These are phyloP conservation scores for Pelobates cultripes DNA, from an alignment of 2,797 vertebrate genomes.

Conservation along the genomic window DNA sequence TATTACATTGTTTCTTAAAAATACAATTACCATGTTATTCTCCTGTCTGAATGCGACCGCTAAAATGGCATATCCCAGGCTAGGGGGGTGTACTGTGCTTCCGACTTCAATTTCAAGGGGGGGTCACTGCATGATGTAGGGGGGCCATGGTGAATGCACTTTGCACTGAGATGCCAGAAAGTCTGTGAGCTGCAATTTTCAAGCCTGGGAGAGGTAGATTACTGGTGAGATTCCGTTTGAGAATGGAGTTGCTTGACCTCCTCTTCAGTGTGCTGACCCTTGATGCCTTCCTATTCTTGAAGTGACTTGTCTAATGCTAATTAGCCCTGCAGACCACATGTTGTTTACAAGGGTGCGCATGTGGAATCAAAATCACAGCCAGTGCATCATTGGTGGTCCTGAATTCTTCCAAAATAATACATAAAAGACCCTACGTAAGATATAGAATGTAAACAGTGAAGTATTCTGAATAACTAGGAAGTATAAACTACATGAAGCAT, in stretches of 20 bases:
- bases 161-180: not conserved
- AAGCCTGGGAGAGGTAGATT: not conserved
- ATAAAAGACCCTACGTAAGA: not conserved
- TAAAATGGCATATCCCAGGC: too few species aligned
- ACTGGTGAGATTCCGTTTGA: constrained; percentile 6
- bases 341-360: constrained; percentile 67
- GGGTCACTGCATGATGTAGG: too few species aligned
- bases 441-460: not conserved
- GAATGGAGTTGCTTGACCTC: constrained; percentile 66
- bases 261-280: constrained; percentile 70
- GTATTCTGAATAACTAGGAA: not conserved
- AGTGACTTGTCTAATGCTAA: constrained; percentile 78
- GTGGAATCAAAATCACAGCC: constrained; percentile 63
- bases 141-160: too few species aligned
- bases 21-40: too few species aligned
- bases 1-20: too few species aligned
- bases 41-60: too few species aligned
- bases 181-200: not conserved
- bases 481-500: not conserved
- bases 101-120: too few species aligned
- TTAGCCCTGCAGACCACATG: constrained; percentile 66
- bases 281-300: constrained; percentile 66
- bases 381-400: constrained; percentile 72
- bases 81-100: too few species aligned
- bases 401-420: constrained; percentile 43